Evolutionary conservation across 2,888 invertebrate species (phyloP), one percentile per base, ranked within the genome.

Genomic region (Schrankia costaestrigalis): DNA sequence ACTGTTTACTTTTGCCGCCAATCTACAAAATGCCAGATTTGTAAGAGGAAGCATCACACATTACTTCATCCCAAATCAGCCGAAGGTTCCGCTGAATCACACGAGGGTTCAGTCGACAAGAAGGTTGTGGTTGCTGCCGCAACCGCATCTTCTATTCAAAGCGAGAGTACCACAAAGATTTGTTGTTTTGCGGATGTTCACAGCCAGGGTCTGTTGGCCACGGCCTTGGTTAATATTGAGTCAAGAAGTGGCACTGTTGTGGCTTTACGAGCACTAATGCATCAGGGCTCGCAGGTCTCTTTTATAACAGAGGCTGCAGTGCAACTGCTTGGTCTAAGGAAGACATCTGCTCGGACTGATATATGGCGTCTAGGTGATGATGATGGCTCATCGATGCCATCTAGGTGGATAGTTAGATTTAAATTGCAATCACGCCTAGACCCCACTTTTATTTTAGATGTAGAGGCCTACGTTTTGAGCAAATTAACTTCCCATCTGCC

Each of bases 241-340:
- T 12, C 29, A 1, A 17, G 9, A 10, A 32, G n/a, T 8, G 29
- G 37, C 9, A 8, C 6, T 17, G 17, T 3, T 5, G 14, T 15
- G 12, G 6, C 17, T 3, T 11, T 38, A 9, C 19, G 29, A 17
- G 32, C 28, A 2, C 5, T 36, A 3, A n/a, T 36, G 8, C 31
- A 36, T 19, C 36, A 36, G 10, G 36, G 36, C 1, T 31, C 37
- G 0, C 37, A 37, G 12, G 28, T 15, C 1, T 37, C 37, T 1
- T 25, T 31, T 11, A 31, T 31, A 3, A 18, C 31, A 2, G 31
- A 24, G 11, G 11, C 24, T 2, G 31, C 25, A 11, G 35, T 27
- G 0, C 35, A 31, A 14, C 18, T 36, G 8, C 15, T 37, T 2
- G 26, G 32, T 5, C 11, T 26, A 7, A 31, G 9, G 17, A 22